phyloP scores from a whole-genome alignment of 2,113 vertebrate genomes.

The Meles meles region DNA sequence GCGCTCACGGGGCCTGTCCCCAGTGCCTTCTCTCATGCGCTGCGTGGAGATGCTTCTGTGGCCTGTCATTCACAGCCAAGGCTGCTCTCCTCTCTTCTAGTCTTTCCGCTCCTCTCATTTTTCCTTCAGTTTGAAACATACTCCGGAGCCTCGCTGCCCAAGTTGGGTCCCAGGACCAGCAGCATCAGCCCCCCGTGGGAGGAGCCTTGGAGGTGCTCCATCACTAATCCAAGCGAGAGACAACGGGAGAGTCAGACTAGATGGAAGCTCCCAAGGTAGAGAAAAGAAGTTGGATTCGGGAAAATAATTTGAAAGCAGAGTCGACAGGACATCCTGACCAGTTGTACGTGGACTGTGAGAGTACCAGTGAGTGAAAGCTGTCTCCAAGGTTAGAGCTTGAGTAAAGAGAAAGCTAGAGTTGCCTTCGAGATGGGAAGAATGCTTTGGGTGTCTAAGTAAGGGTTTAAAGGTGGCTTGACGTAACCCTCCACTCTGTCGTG shows the following conservation, averaged over 20 bases:
- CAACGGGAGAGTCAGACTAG: background rate
- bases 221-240: background rate
- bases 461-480: background rate
- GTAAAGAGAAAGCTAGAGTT: background rate
- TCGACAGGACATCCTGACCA: background rate
- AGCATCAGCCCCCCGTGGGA: background rate
- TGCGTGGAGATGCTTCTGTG: background rate
- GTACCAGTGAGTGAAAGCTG: background rate
- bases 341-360: background rate
- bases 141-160: background rate
- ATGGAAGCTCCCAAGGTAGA: background rate
- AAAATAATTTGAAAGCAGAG: background rate
- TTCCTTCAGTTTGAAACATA: background rate
- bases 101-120: background rate
- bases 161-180: background rate
- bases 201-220: background rate
- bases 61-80: background rate
- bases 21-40: background rate
- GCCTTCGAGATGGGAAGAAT: background rate
- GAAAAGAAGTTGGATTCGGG: background rate
- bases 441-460: background rate
- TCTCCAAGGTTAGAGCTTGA: background rate
- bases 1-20: background rate
- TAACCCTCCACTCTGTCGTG: background rate
- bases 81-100: background rate